Conservation (phyloP, 1,140 invertebrate genomes). For the Mesaphorura yosii region DNA sequence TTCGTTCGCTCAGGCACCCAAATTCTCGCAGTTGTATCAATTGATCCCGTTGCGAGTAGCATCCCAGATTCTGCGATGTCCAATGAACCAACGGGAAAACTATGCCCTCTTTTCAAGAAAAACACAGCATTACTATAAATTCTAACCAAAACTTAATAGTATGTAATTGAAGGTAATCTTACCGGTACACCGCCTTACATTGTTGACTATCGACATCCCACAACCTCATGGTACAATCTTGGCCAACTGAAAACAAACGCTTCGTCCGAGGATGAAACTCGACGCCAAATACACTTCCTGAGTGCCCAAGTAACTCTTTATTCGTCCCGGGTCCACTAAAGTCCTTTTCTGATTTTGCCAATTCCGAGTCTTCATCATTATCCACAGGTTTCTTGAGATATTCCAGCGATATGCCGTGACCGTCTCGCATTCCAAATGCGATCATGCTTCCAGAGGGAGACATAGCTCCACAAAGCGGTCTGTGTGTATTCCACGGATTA, state of each 20-base stretch:
- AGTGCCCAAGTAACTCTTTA: constrained; percentile 18
- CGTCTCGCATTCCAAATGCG: no score
- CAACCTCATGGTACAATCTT: constrained; percentile 60
- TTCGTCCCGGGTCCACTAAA: background rate
- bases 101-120: constrained; percentile 32
- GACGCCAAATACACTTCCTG: constrained; percentile 22
- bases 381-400: no score
- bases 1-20: constrained; percentile 72
- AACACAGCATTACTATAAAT: constrained; percentile 4
- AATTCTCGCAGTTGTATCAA: constrained; percentile 68
- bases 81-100: constrained; percentile 32
- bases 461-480: no score
- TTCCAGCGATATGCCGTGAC: no score
- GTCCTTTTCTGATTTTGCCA: no score
- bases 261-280: constrained; percentile 28
- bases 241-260: constrained; percentile 41
- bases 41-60: constrained; percentile 51
- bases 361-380: no score
- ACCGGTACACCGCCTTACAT: constrained; percentile 58
- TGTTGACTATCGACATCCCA: constrained; percentile 49
- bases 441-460: no score
- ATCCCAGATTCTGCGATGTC: constrained; percentile 22
- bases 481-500: no score
- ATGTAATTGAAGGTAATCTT: constrained; percentile 17
- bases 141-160: constrained; percentile 10